These are phyloP conservation scores for Brachionus koreanus DNA, from an alignment of 1,140 invertebrate genomes.

Conservation along the genomic window DNA sequence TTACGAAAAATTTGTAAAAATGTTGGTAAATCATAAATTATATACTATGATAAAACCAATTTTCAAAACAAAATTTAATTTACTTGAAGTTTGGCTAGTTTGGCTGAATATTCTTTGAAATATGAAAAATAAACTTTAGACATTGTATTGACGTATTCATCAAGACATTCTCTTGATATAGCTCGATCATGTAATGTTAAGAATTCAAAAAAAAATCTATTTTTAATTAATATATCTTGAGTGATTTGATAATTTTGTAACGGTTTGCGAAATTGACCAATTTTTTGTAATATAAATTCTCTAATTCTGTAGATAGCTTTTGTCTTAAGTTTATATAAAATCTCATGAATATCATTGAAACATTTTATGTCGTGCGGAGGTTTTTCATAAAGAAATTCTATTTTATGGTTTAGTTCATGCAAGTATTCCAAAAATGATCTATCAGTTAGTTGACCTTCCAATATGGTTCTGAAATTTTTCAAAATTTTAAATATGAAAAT, in stretches of 20 bases:
- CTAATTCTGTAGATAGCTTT: constrained; percentile 92
- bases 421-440: constrained; percentile 85
- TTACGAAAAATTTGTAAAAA: too few species aligned
- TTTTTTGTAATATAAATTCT: constrained; percentile 86
- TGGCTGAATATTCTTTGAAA: constrained; percentile 90
- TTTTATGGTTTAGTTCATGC: constrained; percentile 87
- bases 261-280: constrained; percentile 93
- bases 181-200: constrained; percentile 86
- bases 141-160: constrained; percentile 95
- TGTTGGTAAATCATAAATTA: too few species aligned
- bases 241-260: constrained; percentile 98
- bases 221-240: constrained; percentile 92
- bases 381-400: constrained; percentile 79
- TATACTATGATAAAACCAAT: background rate
- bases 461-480: constrained; percentile 70
- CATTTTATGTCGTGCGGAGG: constrained; percentile 90
- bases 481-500: background rate
- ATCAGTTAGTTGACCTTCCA: constrained; percentile 86
- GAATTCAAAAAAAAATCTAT: constrained; percentile 92
- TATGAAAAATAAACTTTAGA: constrained; percentile 98
- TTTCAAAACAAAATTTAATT: background rate
- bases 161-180: constrained; percentile 81
- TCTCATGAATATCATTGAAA: constrained; percentile 87
- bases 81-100: constrained; percentile 75
- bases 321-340: constrained; percentile 88